A percentile compares a stretch with the other conserved stretches of the same genome.
phyloP scores from a whole-genome alignment of 2,113 vertebrate genomes.

The Ctenomys sociabilis region DNA sequence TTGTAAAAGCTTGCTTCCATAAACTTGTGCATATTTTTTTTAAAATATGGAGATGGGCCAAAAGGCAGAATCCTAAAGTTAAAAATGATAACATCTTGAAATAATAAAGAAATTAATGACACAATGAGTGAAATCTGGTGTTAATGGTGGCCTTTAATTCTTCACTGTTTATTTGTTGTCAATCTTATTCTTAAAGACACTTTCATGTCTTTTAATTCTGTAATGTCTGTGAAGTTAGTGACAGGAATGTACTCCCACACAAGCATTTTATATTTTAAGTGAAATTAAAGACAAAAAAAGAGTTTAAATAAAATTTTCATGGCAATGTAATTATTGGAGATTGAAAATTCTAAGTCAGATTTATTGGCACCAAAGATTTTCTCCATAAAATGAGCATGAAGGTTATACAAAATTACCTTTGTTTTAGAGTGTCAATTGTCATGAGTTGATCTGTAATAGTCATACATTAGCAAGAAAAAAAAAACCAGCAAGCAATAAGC shows the following conservation, averaged over 20 bases:
- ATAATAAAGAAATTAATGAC: background rate
- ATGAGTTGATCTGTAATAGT: background rate
- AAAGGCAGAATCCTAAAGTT: background rate
- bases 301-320: background rate
- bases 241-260: background rate
- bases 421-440: background rate
- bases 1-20: background rate
- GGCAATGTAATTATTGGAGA: background rate
- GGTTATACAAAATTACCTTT: background rate
- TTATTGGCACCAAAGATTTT: background rate
- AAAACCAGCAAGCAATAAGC: background rate
- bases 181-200: background rate
- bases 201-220: background rate
- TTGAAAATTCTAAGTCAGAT: background rate
- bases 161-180: background rate
- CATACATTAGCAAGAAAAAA: background rate
- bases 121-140: background rate
- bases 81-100: background rate
- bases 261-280: background rate
- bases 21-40: background rate
- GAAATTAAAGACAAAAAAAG: background rate
- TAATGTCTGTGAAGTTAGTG: background rate
- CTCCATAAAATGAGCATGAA: background rate
- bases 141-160: background rate
- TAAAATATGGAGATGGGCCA: background rate